Evolutionary conservation across 2,888 invertebrate species (phyloP).

Genomic region (Megamerina dolium): DNA sequence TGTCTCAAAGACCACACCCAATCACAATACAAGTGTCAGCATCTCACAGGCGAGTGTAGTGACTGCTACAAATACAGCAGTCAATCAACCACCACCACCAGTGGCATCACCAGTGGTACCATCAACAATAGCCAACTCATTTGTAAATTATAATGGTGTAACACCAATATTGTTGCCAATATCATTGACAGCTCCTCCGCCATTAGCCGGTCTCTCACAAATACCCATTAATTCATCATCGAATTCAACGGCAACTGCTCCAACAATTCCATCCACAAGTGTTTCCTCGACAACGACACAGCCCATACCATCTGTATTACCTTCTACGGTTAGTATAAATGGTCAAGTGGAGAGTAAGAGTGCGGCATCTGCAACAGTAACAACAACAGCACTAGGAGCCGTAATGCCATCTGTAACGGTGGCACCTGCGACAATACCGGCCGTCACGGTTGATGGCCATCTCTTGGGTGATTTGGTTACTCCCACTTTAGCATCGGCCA

Average conservation of each 20-base stretch:
- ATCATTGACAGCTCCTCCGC: slow-evolving; percentile 31
- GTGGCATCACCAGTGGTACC: slow-evolving; percentile 9
- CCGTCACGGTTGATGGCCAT: slow-evolving; percentile 35
- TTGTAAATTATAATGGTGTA: slow-evolving; percentile 13
- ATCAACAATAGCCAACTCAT: slow-evolving; percentile 6
- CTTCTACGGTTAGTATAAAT: slow-evolving; percentile 9
- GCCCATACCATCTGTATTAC: background rate
- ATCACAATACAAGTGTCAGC: background rate
- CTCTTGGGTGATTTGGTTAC: slow-evolving; percentile 47
- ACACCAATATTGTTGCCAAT: slow-evolving; percentile 2
- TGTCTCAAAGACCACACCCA: slow-evolving; percentile 32
- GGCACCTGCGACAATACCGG: slow-evolving; percentile 5
- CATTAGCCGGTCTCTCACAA: slow-evolving; percentile 35
- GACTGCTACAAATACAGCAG: background rate
- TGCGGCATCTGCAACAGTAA: slow-evolving; percentile 8
- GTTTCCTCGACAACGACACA: background rate
- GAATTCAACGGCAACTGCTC: background rate
- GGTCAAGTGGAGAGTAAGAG: slow-evolving; percentile 4
- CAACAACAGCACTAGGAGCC: slow-evolving; percentile 23
- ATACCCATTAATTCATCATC: slow-evolving; percentile 4
- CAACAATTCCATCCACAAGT: background rate
- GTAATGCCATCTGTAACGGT: slow-evolving; percentile 3
- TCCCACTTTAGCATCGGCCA: slow-evolving; percentile 34
- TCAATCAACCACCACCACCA: background rate
- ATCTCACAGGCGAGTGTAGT: no score